Conservation (phyloP, 2,888 invertebrate species). For the Metellina segmentata region DNA sequence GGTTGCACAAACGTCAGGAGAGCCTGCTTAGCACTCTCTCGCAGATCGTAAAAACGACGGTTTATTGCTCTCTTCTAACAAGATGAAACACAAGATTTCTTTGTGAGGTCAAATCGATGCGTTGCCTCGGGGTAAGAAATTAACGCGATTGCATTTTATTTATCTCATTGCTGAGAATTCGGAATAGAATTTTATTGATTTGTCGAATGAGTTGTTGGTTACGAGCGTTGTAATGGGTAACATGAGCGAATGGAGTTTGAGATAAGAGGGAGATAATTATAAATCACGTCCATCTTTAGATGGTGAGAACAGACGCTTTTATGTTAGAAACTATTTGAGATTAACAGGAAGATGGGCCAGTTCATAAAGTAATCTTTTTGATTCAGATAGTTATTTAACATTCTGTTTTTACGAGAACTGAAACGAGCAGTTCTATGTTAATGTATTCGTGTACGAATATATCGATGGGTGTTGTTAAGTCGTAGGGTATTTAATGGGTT, state of each 20-base stretch:
- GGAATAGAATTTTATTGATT: slow-evolving; percentile 7
- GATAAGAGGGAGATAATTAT: neutral
- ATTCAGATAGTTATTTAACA: neutral
- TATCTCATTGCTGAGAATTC: slow-evolving; percentile 7
- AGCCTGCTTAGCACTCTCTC: slow-evolving; percentile 1
- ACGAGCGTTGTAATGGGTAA: neutral
- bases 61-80: slow-evolving; percentile 17
- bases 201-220: neutral
- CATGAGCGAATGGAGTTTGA: neutral
- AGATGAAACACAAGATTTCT: slow-evolving; percentile 11
- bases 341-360: neutral
- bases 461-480: no score
- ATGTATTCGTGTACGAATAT: no score
- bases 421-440: no score
- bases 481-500: no score
- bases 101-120: slow-evolving; percentile 1
- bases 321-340: neutral
- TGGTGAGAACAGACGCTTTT: neutral
- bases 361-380: neutral
- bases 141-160: slow-evolving; percentile 12
- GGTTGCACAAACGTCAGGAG: slow-evolving; percentile 15
- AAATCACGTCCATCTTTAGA: neutral
- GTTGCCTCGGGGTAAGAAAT: neutral
- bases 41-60: slow-evolving; percentile 15
- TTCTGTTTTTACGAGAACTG: no score